Evolutionary conservation across 2,888 invertebrate species (phyloP), one percentile per base, ranked within the genome.

Genomic region (Cheilosia pagana): DNA sequence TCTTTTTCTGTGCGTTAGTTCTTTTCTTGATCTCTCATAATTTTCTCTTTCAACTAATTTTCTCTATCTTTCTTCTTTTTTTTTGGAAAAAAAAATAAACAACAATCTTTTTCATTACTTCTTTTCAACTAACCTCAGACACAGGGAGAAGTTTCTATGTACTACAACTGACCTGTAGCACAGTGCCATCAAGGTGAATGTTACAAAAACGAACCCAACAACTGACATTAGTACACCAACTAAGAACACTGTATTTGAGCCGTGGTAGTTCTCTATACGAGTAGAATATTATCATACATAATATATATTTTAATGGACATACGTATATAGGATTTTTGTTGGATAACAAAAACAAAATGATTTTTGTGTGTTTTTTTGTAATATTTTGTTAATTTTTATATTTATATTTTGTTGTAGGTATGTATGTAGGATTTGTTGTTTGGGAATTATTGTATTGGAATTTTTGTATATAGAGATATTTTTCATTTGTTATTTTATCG

Each of bases 151-250:
- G 96, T 97, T 97, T 96, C 96, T 97, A 96, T 97, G 97, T 95
- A 97, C 97, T 96, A 97, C 97, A 95, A 97, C 97, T 97, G 97
- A 97, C 97, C 98, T 97, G 97, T 98, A 98, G 96, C 98, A 98
- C 95, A 98, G 96, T 95, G 98, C 98, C 96, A 98, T 96, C 95
- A 97, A 96, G 94, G 98, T 97, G 96, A 98, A 98, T 95, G 97
- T 95, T 95, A 98, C 95, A 96, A 98, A 98, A 95, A 98, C 98
- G 95, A 98, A 97, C 95, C 98, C 98, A 95, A 98, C 98, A 95
- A 98, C 97, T 95, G 97, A 97, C 96, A 98, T 98, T 95, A 98
- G 97, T 94, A 97, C 96, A 95, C 96, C 96, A 94, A 98, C 98
- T 95, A 98, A 96, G 95, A 97, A 97, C 94, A 97, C 96, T 94